phyloP scores from a whole-genome alignment of 1,140 invertebrate genomes.

The Vollenhovia emeryi region DNA sequence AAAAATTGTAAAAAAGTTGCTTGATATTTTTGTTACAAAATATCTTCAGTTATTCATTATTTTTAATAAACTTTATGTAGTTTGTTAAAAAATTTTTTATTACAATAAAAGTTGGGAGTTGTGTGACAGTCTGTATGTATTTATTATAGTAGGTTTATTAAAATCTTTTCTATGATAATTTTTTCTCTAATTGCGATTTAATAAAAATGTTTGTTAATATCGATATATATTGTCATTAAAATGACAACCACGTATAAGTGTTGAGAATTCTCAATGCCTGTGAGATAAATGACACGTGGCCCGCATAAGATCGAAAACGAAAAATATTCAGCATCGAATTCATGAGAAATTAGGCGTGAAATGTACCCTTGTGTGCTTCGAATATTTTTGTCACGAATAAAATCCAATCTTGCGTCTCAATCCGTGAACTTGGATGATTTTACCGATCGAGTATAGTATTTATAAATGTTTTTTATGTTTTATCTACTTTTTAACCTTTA shows the following conservation, averaged over 20 bases:
- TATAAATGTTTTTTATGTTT: no score
- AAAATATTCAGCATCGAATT: conserved; percentile 79
- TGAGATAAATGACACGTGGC: conserved; percentile 75
- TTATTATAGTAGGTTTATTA: neutral
- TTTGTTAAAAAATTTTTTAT: neutral
- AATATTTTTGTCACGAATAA: conserved; percentile 78
- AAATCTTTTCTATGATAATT: neutral
- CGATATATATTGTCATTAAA: neutral
- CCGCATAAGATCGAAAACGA: conserved; percentile 77
- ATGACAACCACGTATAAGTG: conserved; percentile 14
- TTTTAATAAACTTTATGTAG: no score
- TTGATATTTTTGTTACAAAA: no score
- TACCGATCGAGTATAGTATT: conserved; percentile 55
- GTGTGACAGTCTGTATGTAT: neutral
- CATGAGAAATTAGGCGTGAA: conserved; percentile 84
- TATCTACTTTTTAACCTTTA: no score
- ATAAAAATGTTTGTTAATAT: neutral
- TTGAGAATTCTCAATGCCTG: conserved; percentile 52
- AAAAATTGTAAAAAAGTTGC: no score
- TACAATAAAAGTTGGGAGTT: neutral
- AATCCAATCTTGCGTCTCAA: conserved; percentile 58
- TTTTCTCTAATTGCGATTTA: neutral
- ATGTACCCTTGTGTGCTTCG: conserved; percentile 80
- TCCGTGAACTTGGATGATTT: conserved; percentile 41
- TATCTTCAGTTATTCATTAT: no score